These are phyloP conservation scores for Pollachius pollachius DNA, from an alignment of 2,113 vertebrate genomes.

Conservation along the genomic window DNA sequence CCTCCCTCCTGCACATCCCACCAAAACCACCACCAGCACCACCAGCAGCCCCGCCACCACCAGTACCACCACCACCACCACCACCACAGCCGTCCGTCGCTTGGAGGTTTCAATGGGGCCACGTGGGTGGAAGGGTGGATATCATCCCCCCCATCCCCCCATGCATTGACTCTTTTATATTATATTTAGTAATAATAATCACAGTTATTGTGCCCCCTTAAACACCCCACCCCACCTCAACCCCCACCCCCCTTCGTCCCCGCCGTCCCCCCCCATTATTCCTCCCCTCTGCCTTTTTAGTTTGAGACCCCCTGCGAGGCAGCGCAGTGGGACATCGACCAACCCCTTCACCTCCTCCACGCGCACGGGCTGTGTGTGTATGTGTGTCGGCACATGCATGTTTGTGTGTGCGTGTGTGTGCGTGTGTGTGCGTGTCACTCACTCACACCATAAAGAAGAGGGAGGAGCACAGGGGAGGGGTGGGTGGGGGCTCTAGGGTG, in stretches of 20 bases:
- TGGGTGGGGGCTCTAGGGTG: slow-evolving; percentile 69
- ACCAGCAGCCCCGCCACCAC: not conserved
- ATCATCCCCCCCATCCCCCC: slow-evolving; percentile 36
- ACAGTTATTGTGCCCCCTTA: slow-evolving; percentile 68
- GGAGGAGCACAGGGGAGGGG: slow-evolving; percentile 60
- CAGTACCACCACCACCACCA: not conserved
- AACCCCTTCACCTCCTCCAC: slow-evolving; percentile 59
- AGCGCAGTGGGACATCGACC: slow-evolving; percentile 48
- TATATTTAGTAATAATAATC: slow-evolving; percentile 80
- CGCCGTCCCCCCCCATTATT: slow-evolving; percentile 15
- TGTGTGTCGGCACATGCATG: not conserved
- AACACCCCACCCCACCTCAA: slow-evolving; percentile 41
- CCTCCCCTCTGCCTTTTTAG: slow-evolving; percentile 57
- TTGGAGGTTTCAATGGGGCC: slow-evolving; percentile 56
- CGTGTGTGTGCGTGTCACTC: slow-evolving; percentile 62
- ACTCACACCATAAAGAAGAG: slow-evolving; percentile 66
- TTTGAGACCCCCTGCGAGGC: slow-evolving; percentile 49
- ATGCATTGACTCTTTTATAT: slow-evolving; percentile 69
- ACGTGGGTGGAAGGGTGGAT: slow-evolving; percentile 70
- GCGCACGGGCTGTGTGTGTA: not conserved
- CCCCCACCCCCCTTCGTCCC: slow-evolving; percentile 11
- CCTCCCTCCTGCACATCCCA: slow-evolving; percentile 1
- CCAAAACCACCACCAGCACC: not conserved
- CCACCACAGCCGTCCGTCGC: not conserved
- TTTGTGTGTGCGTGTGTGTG: slow-evolving; percentile 16